A percentile compares a stretch with the other conserved stretches of the same genome.
Evolutionary conservation across 2,888 invertebrate genomes (phyloP).

Genomic region (Dryomyza anilis): DNA sequence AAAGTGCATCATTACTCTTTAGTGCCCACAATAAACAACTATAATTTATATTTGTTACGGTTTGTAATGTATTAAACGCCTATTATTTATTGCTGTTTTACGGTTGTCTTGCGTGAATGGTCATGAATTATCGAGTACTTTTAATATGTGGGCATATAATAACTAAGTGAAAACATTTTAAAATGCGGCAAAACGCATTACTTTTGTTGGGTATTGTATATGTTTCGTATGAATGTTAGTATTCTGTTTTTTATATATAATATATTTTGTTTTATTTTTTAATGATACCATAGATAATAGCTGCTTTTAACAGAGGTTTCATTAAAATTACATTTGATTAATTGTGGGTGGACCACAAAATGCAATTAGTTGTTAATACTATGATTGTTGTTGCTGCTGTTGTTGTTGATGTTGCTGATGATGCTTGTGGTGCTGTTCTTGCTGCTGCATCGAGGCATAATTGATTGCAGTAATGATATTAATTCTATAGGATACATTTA

Average conservation of each 20-base stretch:
- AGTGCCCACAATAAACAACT: too few species aligned
- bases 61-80: too few species aligned
- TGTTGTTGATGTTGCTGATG: slow-evolving; percentile 8
- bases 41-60: too few species aligned
- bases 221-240: not conserved
- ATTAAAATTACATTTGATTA: slow-evolving; percentile 19
- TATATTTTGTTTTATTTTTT: not conserved
- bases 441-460: not conserved
- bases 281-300: not conserved
- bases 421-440: not conserved
- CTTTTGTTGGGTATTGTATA: not conserved
- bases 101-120: too few species aligned
- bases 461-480: slow-evolving; percentile 7
- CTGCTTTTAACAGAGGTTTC: slow-evolving; percentile 8
- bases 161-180: not conserved
- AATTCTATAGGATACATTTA: slow-evolving; percentile 9
- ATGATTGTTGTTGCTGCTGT: slow-evolving; percentile 9
- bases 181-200: not conserved
- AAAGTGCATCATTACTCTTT: too few species aligned
- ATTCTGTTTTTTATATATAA: not conserved
- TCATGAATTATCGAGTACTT: too few species aligned
- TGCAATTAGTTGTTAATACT: slow-evolving; percentile 15
- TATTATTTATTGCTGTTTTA: too few species aligned
- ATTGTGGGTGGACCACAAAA: slow-evolving; percentile 10
- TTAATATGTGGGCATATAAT: too few species aligned